phyloP scores from a whole-genome alignment of 2,888 invertebrate genomes.

The Petrolisthes manimaculis region DNA sequence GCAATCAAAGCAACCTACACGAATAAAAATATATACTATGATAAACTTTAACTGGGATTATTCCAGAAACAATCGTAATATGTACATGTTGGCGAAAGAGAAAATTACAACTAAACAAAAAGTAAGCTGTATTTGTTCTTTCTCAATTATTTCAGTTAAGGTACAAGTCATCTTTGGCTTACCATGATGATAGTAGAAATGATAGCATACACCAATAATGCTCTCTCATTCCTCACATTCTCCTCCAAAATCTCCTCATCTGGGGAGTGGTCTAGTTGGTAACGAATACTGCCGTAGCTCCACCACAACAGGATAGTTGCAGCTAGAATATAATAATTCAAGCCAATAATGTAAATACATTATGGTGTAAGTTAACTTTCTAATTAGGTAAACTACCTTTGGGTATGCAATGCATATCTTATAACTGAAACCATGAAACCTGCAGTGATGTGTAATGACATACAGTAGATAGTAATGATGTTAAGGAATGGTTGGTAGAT shows the following conservation, averaged over 20 bases:
- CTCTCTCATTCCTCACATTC: conserved; percentile 85
- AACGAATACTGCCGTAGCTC: conserved; percentile 84
- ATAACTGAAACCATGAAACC: too few relatives aligned
- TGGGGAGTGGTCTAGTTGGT: conserved; percentile 75
- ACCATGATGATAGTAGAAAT: conserved; percentile 85
- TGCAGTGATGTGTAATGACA: too few relatives aligned
- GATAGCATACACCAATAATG: conserved; percentile 86
- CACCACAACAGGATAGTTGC: conserved; percentile 89
- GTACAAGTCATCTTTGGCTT: background rate
- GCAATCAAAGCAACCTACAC: conserved; percentile 77
- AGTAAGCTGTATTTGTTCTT: background rate
- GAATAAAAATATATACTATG: background rate
- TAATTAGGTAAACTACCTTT: too few relatives aligned
- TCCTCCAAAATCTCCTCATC: conserved; percentile 77
- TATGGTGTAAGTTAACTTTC: too few relatives aligned
- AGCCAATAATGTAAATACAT: background rate
- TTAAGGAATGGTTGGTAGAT: too few relatives aligned
- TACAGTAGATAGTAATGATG: too few relatives aligned
- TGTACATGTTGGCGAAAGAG: too few relatives aligned
- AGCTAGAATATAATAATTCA: conserved; percentile 64
- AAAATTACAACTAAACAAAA: background rate
- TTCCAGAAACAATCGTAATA: too few relatives aligned
- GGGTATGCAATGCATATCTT: too few relatives aligned
- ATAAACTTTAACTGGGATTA: too few relatives aligned
- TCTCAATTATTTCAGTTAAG: background rate